These are phyloP conservation scores for Corvus hawaiiensis DNA, from an alignment of 2,113 vertebrate species.

Conservation along the genomic window DNA sequence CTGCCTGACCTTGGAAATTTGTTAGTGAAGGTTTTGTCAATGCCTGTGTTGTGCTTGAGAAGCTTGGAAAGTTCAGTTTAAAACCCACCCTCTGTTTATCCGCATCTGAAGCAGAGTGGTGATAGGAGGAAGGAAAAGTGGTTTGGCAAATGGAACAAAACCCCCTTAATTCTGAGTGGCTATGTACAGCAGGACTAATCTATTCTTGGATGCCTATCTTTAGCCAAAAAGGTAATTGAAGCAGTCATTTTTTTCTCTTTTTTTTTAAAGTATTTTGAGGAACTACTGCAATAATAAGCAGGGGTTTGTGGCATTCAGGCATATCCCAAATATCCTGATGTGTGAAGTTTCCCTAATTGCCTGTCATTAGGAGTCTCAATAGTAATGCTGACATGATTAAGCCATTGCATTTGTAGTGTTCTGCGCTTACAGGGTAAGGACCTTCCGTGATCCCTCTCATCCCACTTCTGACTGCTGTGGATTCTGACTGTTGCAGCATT, in stretches of 20 bases:
- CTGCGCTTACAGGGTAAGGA: not conserved
- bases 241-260: not conserved
- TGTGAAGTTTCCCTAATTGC: not conserved
- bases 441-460: not conserved
- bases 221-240: not conserved
- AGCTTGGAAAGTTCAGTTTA: not conserved
- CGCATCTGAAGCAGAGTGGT: not conserved
- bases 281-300: not conserved
- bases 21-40: not conserved
- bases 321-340: not conserved
- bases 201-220: not conserved
- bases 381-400: not conserved
- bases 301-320: not conserved
- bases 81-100: not conserved
- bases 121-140: not conserved
- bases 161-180: not conserved
- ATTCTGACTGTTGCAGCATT: not conserved
- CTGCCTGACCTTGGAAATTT: not conserved
- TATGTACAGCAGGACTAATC: not conserved
- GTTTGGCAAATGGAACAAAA: not conserved
- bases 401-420: not conserved
- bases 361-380: not conserved
- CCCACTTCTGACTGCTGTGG: not conserved
- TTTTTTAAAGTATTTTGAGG: not conserved
- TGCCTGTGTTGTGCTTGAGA: not conserved